phyloP scores from a whole-genome alignment of 2,888 invertebrate genomes.

The Erebia aethiops region DNA sequence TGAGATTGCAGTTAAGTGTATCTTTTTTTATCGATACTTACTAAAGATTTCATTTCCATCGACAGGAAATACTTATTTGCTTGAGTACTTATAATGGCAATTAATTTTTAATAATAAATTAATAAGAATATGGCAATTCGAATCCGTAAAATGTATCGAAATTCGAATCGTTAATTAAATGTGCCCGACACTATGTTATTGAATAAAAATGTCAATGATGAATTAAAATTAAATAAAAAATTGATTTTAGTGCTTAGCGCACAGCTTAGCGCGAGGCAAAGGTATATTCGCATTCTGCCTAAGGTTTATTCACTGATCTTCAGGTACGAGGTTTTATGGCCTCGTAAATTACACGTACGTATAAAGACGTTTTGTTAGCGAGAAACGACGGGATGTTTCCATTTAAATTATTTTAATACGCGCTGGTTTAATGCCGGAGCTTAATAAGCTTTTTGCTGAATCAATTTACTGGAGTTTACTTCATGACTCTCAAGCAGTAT shows the following conservation, averaged over 20 bases:
- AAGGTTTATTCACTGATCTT: constrained; percentile 69
- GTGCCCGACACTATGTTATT: too few relatives aligned
- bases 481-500: constrained; percentile 29
- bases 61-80: too few relatives aligned
- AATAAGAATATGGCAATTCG: too few relatives aligned
- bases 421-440: constrained; percentile 55
- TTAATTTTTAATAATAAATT: too few relatives aligned
- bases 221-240: constrained; percentile 7
- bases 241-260: constrained; percentile 15
- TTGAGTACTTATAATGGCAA: too few relatives aligned
- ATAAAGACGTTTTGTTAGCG: constrained; percentile 77
- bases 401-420: constrained; percentile 77
- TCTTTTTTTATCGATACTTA: too few relatives aligned
- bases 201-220: too few relatives aligned
- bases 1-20: too few relatives aligned
- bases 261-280: constrained; percentile 7
- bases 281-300: constrained; percentile 27
- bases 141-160: not conserved
- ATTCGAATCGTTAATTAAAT: not conserved
- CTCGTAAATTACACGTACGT: constrained; percentile 69
- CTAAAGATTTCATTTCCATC: too few relatives aligned
- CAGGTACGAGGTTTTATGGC: constrained; percentile 72
- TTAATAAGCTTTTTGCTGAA: constrained; percentile 68
- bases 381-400: constrained; percentile 65
- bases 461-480: constrained; percentile 57